These are phyloP conservation scores for Delphinapterus leucas DNA, from an alignment of 2,113 vertebrate species.

Conservation along the genomic window DNA sequence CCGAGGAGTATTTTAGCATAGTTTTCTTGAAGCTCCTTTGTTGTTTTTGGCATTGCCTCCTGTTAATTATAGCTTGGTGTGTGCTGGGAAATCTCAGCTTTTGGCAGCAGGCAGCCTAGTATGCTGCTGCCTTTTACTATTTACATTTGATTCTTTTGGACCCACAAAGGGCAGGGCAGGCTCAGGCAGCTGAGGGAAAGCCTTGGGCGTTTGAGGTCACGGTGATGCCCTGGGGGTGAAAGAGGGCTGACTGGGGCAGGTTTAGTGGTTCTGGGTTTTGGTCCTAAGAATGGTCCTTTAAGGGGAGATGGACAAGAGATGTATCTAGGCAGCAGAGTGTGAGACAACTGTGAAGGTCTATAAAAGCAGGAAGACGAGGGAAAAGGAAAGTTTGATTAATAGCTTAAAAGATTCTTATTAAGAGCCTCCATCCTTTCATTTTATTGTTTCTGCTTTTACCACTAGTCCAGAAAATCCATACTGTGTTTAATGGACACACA, in stretches of 20 bases:
- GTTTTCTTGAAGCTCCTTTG: conserved; percentile 30
- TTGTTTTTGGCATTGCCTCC: conserved; percentile 15
- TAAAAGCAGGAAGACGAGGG: neutral
- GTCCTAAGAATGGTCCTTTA: neutral
- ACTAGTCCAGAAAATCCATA: neutral
- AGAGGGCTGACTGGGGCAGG: neutral
- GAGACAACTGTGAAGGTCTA: neutral
- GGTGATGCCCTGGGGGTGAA: neutral
- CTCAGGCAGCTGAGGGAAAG: neutral
- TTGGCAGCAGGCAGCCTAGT: neutral
- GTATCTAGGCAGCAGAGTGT: neutral
- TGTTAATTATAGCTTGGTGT: conserved; percentile 21
- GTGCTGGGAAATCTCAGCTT: conserved; percentile 31
- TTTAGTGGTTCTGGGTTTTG: neutral
- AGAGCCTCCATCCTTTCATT: neutral
- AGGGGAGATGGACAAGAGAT: neutral
- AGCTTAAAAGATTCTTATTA: neutral
- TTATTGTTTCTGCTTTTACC: neutral
- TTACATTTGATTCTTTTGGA: neutral
- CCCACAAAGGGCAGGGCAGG: neutral
- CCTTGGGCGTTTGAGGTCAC: neutral
- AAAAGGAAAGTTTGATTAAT: neutral
- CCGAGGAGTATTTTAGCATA: neutral
- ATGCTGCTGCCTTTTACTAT: neutral
- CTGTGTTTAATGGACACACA: neutral